phyloP scores from a whole-genome alignment of 2,888 invertebrate species.

The Ariolimax columbianus region DNA sequence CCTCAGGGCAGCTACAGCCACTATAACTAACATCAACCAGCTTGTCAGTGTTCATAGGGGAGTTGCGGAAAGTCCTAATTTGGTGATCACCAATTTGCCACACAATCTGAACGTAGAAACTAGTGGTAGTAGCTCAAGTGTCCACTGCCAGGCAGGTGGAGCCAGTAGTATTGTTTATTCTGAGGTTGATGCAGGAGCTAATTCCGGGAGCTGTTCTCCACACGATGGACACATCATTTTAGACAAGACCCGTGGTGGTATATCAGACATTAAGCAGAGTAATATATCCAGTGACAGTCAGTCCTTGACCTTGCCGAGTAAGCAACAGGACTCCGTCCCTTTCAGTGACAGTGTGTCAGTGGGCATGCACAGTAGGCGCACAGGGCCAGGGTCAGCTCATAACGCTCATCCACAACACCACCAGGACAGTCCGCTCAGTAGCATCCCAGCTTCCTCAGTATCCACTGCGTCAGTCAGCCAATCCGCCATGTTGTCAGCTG shows the following conservation, averaged over 20 bases:
- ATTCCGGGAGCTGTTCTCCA: neutral
- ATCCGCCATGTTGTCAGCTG: slow-evolving; percentile 56
- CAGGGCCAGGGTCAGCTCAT: slow-evolving; percentile 42
- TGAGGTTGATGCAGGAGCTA: neutral
- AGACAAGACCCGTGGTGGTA: neutral
- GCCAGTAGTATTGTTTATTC: neutral
- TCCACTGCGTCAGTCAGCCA: slow-evolving; percentile 30
- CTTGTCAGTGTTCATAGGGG: slow-evolving; percentile 19
- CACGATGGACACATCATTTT: neutral
- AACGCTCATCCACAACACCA: slow-evolving; percentile 39
- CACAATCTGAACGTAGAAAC: neutral
- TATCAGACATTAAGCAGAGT: neutral
- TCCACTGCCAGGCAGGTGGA: neutral
- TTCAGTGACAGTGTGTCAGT: slow-evolving; percentile 39
- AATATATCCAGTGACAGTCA: neutral
- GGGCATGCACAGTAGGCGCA: slow-evolving; percentile 58
- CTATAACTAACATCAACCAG: slow-evolving; percentile 35
- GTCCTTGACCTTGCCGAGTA: neutral
- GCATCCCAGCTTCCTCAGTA: slow-evolving; percentile 5
- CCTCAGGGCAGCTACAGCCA: neutral
- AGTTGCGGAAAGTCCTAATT: neutral
- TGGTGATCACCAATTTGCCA: neutral
- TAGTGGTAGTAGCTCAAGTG: neutral
- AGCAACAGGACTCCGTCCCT: neutral
- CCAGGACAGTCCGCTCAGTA: slow-evolving; percentile 24